Base-by-base conservation (phyloP, 1,140 invertebrate species). In the Andrena cerasifolii region DNA sequence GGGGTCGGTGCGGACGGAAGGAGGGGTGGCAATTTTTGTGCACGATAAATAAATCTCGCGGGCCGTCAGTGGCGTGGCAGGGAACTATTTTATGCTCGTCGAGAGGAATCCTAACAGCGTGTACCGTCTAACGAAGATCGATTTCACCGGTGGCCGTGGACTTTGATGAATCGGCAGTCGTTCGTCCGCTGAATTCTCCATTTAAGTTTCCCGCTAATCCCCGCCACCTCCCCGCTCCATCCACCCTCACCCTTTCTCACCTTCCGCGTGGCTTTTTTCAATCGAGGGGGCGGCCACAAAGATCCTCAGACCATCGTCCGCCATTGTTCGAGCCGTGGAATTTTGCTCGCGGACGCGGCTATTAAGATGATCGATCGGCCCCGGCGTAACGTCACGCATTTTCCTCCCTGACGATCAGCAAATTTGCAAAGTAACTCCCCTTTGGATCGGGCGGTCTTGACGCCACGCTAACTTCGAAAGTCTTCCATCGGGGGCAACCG, bases 31-130 rank as follows among this genome's bases (percentile, higher is more conserved):
- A 75, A 75, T 68, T 67, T 58, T 40, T 10, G 36, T 10, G 36
- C 21, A 26, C 51, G 73, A 75, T 75, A 75, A 68, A 75, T 75
- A 75, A 68, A 75, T 75, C 73, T 75, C 53, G 36, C 63, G 73
- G 51, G 0, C 21, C 51, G 62, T 47, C 51, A 47, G 28, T 53
- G 62, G 3, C 26, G 26, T 2, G 71, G 36, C n/a, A 2, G 12
- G 7, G 12, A 36, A 31, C 53, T 33, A 40, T 56, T 74, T 65
- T 45, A 28, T 45, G 21, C 24, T 7, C 61, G 61, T 21, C 73
- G 51, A 47, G 51, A 28, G 51, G 63, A 67, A 75, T 67, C 21
- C 28, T 26, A 56, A 62, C 24, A 40, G 33, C 59, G 47, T 61
- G 36, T 54, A 56, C 26, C 49, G 26, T n/a, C n/a, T 74, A 75